Evolutionary conservation across 2,113 vertebrate genomes (phyloP).

Genomic region (Chrysemys picta): DNA sequence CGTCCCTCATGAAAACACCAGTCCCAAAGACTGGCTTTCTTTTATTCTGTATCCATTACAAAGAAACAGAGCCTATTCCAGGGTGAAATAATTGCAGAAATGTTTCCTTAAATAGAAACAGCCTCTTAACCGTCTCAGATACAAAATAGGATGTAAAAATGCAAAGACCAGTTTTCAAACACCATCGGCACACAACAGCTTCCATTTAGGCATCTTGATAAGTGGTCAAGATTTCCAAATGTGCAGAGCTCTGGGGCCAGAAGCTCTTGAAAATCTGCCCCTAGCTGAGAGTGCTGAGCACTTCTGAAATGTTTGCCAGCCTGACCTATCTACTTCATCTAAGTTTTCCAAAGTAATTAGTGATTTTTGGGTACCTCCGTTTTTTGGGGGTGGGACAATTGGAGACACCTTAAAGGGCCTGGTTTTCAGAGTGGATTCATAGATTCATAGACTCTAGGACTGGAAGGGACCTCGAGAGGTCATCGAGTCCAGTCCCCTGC

Average conservation of each 20-base stretch:
- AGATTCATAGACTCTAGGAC: too few species aligned
- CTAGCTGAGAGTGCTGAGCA: neutral
- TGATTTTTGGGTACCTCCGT: neutral
- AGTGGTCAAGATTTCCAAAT: neutral
- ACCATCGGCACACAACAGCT: neutral
- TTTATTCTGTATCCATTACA: neutral
- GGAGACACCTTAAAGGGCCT: too few species aligned
- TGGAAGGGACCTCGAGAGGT: too few species aligned
- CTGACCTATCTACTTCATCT: neutral
- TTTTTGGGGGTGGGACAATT: neutral
- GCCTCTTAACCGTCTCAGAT: neutral
- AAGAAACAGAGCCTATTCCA: neutral
- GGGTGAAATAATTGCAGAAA: neutral
- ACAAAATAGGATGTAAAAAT: neutral
- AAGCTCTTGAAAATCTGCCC: neutral
- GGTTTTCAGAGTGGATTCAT: too few species aligned
- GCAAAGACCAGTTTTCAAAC: neutral
- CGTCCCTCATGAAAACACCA: neutral
- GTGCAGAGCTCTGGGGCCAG: neutral
- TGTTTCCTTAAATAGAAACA: neutral
- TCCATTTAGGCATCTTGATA: neutral
- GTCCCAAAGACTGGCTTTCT: neutral
- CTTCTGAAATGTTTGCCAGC: neutral
- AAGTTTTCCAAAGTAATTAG: neutral
- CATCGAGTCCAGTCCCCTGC: too few species aligned